Conservation (phyloP, 2,113 vertebrate genomes). For the Amphilophus citrinellus region DNA sequence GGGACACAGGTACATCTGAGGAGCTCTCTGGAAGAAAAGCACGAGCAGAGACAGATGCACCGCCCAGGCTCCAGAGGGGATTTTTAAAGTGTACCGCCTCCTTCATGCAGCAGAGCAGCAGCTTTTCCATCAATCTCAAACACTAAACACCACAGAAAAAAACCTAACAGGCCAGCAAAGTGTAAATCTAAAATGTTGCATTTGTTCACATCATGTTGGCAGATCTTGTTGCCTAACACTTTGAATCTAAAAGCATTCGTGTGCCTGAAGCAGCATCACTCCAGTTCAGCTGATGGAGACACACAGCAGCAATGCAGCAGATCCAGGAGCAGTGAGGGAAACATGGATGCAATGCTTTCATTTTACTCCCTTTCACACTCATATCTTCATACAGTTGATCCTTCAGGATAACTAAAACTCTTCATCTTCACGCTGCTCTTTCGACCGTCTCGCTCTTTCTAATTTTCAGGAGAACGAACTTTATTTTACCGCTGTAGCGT, state of each 20-base stretch:
- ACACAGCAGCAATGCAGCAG: background rate
- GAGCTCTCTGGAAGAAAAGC: background rate
- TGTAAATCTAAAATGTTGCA: background rate
- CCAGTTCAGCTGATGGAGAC: background rate
- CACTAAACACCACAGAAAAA: background rate
- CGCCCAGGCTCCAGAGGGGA: background rate
- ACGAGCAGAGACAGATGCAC: conserved; percentile 33
- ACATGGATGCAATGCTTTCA: background rate
- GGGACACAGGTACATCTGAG: background rate
- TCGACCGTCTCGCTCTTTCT: background rate
- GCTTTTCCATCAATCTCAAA: conserved; percentile 4
- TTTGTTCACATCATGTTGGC: background rate
- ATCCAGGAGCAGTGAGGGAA: background rate
- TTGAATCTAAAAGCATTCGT: background rate
- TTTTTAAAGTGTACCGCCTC: background rate
- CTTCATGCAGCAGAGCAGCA: conserved; percentile 2
- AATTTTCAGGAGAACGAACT: background rate
- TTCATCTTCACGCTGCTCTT: background rate
- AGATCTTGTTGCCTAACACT: background rate
- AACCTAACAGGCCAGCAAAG: background rate
- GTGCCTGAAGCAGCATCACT: background rate
- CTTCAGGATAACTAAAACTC: background rate
- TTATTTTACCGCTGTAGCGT: background rate
- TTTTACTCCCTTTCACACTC: background rate
- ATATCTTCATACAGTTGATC: background rate